A percentile compares a stretch with the other conserved stretches of the same genome.
Evolutionary conservation across 2,113 vertebrate species (phyloP).

Genomic region (Edolisoma coerulescens): DNA sequence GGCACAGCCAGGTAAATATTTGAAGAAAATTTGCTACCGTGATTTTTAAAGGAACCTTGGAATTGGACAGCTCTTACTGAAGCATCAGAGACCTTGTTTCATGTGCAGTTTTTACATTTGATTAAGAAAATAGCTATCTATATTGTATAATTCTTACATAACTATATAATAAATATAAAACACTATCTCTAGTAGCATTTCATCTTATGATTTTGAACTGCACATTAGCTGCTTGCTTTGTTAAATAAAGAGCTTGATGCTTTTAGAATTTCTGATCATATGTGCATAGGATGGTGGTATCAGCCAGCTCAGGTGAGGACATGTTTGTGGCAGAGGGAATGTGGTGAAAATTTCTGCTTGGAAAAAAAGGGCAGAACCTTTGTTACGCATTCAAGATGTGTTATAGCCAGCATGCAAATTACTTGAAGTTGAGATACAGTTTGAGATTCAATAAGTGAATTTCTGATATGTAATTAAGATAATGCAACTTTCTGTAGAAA

Average conservation of each 20-base stretch:
- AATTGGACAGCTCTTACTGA: not conserved
- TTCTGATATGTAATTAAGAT: not conserved
- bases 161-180: not conserved
- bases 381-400: not conserved
- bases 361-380: not conserved
- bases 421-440: not conserved
- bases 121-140: not conserved
- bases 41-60: not conserved
- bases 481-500: not conserved
- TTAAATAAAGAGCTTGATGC: not conserved
- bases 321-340: not conserved
- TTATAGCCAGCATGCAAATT: not conserved
- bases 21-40: not conserved
- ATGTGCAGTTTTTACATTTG: not conserved
- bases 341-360: not conserved
- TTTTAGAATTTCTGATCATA: not conserved
- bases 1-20: constrained; percentile 81
- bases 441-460: not conserved
- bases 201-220: not conserved
- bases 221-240: not conserved
- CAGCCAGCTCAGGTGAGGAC: not conserved
- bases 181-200: not conserved
- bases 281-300: not conserved
- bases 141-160: not conserved
- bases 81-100: not conserved